These are phyloP conservation scores for Nibea coibor DNA, from an alignment of 2,113 vertebrate genomes.

Conservation along the genomic window DNA sequence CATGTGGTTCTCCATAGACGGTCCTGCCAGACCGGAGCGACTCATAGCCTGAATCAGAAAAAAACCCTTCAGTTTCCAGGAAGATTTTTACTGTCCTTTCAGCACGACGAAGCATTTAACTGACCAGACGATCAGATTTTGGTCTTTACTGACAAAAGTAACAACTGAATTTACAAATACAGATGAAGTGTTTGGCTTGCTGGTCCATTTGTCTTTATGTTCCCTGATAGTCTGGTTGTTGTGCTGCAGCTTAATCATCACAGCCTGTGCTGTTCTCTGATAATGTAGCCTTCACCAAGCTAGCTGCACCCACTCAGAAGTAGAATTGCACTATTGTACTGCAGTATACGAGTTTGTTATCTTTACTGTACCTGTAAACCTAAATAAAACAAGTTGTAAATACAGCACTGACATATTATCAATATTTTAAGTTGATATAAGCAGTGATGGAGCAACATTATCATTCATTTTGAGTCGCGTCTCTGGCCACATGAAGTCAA, in stretches of 20 bases:
- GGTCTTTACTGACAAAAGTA: not conserved
- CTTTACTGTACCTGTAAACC: too few species aligned
- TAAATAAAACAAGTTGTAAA: too few species aligned
- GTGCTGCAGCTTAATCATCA: not conserved
- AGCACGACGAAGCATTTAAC: not conserved
- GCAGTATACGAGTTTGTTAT: not conserved
- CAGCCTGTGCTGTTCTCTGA: not conserved
- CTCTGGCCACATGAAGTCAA: too few species aligned
- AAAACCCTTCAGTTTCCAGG: slow-evolving; percentile 1
- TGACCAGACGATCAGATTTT: too few species aligned
- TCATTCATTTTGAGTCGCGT: too few species aligned
- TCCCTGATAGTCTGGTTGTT: not conserved
- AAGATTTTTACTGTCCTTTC: not conserved
- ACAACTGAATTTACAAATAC: not conserved
- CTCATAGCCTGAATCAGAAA: slow-evolving; percentile 86
- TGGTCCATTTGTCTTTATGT: not conserved
- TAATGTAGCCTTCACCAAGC: not conserved
- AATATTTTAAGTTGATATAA: too few species aligned
- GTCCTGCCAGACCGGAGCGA: slow-evolving; percentile 88
- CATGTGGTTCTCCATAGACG: slow-evolving; percentile 91
- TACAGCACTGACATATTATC: too few species aligned
- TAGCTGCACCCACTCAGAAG: not conserved
- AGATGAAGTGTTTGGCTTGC: not conserved
- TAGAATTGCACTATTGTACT: not conserved
- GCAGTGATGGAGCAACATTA: too few species aligned